phyloP scores from a whole-genome alignment of 2,797 vertebrate genomes.

The Smutsia temminckii region DNA sequence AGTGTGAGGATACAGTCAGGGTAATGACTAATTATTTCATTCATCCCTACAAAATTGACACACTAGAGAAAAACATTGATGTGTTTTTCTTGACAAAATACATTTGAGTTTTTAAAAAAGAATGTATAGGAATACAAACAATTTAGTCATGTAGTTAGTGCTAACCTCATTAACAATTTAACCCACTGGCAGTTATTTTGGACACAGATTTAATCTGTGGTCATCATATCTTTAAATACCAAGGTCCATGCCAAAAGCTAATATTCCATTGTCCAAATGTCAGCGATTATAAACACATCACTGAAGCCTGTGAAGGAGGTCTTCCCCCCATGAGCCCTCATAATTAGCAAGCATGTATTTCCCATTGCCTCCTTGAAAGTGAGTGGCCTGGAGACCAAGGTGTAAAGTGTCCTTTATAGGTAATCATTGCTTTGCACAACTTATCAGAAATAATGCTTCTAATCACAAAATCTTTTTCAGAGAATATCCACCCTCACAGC shows the following conservation, averaged over 20 bases:
- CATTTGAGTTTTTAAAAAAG: neutral
- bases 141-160: neutral
- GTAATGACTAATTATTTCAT: neutral
- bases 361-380: neutral
- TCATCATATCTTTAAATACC: neutral
- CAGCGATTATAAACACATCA: neutral
- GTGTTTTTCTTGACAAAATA: neutral
- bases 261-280: neutral
- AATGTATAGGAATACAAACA: neutral
- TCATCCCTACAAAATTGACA: neutral
- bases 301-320: neutral
- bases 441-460: neutral
- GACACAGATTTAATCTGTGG: neutral
- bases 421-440: neutral
- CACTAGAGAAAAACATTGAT: neutral
- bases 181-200: neutral
- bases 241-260: neutral
- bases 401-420: neutral
- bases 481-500: neutral
- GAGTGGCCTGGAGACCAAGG: neutral
- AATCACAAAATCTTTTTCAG: neutral
- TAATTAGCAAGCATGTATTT: neutral
- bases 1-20: neutral
- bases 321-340: neutral
- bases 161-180: neutral